phyloP scores from a whole-genome alignment of 2,888 invertebrate genomes.

The Penaeus monodon region DNA sequence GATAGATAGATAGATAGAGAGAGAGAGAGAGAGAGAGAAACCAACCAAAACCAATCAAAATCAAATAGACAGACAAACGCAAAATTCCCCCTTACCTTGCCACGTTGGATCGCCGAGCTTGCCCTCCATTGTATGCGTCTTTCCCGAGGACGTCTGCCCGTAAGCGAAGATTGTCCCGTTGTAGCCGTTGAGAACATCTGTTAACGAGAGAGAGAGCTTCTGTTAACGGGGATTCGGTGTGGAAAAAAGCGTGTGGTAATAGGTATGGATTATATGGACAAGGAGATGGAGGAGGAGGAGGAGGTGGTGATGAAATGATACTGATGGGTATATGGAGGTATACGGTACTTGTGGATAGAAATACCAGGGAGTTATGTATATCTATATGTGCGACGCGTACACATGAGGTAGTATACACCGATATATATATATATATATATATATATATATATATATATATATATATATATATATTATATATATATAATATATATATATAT shows the following conservation, averaged over 20 bases:
- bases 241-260: not conserved
- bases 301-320: not conserved
- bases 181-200: slow-evolving; percentile 97
- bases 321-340: too few relatives aligned
- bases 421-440: slow-evolving; percentile 17
- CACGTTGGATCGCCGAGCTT: slow-evolving; percentile 85
- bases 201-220: not conserved
- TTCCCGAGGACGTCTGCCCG: slow-evolving; percentile 99
- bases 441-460: slow-evolving; percentile 30
- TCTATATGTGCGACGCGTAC: not conserved
- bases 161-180: slow-evolving; percentile 99
- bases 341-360: not conserved
- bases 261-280: not conserved
- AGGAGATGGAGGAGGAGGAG: not conserved
- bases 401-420: not conserved
- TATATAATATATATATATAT: slow-evolving; percentile 32
- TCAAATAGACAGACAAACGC: too few relatives aligned
- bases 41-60: too few relatives aligned
- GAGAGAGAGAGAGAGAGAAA: too few relatives aligned
- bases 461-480: slow-evolving; percentile 30
- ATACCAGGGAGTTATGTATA: not conserved
- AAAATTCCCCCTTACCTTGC: slow-evolving; percentile 77
- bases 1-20: too few relatives aligned
- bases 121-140: slow-evolving; percentile 99
- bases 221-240: not conserved